phyloP scores from a whole-genome alignment of 2,113 vertebrate genomes.

The Pristiophorus japonicus region DNA sequence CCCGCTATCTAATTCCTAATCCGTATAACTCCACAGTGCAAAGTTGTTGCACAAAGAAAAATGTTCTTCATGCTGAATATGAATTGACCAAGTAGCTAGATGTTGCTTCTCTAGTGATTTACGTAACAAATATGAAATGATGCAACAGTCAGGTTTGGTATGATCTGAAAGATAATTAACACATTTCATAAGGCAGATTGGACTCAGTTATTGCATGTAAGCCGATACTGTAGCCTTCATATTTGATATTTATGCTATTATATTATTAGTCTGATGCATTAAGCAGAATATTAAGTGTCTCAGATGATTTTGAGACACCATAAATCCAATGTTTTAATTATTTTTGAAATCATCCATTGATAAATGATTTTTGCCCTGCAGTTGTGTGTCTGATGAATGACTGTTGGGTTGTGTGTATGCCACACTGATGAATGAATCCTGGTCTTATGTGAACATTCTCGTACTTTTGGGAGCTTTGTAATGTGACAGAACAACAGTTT shows the following conservation, averaged over 20 bases:
- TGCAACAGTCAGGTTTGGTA: neutral
- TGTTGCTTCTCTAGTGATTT: neutral
- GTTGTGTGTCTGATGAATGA: neutral
- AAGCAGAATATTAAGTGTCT: slow-evolving; percentile 2
- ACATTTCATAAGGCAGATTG: neutral
- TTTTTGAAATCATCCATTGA: neutral
- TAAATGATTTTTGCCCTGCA: slow-evolving; percentile 4
- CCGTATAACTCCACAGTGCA: neutral
- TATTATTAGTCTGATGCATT: neutral
- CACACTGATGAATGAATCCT: neutral
- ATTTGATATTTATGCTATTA: neutral
- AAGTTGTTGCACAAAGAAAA: neutral
- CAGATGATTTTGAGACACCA: slow-evolving; percentile 19
- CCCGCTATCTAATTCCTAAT: neutral
- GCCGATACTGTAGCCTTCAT: neutral
- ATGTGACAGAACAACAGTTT: slow-evolving; percentile 24
- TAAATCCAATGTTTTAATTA: slow-evolving; percentile 34
- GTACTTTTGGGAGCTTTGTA: neutral
- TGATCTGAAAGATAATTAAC: slow-evolving; percentile 12
- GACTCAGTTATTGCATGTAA: neutral
- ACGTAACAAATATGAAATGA: neutral
- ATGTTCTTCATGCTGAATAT: neutral
- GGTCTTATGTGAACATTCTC: neutral
- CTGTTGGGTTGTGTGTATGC: neutral
- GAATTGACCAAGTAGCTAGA: neutral